A percentile compares a stretch with the other conserved stretches of the same genome.
These are phyloP conservation scores for Yoshiicerus persimilis DNA, from an alignment of 1,140 invertebrate species.

Conservation along the genomic window DNA sequence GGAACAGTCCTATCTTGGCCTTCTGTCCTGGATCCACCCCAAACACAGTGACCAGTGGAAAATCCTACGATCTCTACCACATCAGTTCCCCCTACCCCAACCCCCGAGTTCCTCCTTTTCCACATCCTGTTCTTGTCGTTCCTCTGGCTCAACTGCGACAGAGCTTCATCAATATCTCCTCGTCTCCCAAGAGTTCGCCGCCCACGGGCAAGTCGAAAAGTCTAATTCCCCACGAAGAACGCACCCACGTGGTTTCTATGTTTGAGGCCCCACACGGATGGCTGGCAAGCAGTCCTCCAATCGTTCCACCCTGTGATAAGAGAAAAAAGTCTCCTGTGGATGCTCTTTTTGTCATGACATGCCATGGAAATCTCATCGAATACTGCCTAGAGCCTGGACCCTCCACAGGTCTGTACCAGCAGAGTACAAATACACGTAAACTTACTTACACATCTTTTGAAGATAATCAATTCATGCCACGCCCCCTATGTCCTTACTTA, in stretches of 20 bases:
- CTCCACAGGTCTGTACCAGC: constrained; percentile 58
- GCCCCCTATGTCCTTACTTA: no score
- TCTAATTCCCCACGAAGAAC: constrained; percentile 37
- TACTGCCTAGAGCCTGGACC: constrained; percentile 85
- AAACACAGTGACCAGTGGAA: constrained; percentile 56
- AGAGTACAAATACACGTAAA: no score
- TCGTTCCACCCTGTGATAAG: constrained; percentile 53
- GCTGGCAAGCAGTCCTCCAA: constrained; percentile 61
- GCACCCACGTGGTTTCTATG: constrained; percentile 56
- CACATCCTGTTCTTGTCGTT: constrained; percentile 73
- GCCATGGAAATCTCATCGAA: constrained; percentile 82
- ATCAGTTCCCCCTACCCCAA: constrained; percentile 77
- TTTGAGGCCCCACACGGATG: constrained; percentile 76
- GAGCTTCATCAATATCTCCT: constrained; percentile 27
- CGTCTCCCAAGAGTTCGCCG: constrained; percentile 38
- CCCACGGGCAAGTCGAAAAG: constrained; percentile 41
- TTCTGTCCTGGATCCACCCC: constrained; percentile 55
- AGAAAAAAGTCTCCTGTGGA: constrained; percentile 65
- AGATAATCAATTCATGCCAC: no score
- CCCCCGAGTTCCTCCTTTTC: constrained; percentile 84
- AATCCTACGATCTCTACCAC: constrained; percentile 54
- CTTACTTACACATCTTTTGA: no score
- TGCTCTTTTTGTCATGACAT: constrained; percentile 86
- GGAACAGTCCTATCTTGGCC: constrained; percentile 71
- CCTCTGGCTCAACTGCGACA: constrained; percentile 85